Evolutionary conservation across 2,888 invertebrate species (phyloP), one percentile per base, ranked within the genome.

Genomic region (Andrena chrysosceles): DNA sequence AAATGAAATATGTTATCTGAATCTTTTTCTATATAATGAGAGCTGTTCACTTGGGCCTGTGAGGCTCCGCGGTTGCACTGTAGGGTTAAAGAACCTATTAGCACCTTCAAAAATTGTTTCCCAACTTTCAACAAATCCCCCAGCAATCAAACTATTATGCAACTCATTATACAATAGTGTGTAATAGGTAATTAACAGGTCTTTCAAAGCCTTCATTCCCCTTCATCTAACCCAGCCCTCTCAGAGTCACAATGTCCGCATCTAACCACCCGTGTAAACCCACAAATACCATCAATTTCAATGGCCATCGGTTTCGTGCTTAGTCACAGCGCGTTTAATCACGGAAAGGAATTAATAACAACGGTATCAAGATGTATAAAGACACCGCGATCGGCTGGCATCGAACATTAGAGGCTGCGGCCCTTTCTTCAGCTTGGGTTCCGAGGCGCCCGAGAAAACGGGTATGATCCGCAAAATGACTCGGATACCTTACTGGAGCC

Each of bases 391-490:
- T 66, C 70, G 66, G 42, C 16, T 23, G 69, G 69, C 76, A 73
- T 73, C 73, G 42, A 60, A 64, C 52, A 42, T 20, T 33, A 20
- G 33, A 26, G 29, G 26, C 49, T 42, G 56, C 59, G 23, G 13
- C 49, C 33, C 54, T 13, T 64, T 26, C 62, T 71, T 62, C 62
- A 33, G 52, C 20, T 10, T 49, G 42, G 31, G 35, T 20, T 67
- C 33, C 48, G 64, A 72, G 60, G 60, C 31, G n/a, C 49, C 54
- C 16, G 48, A 59, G 74, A 10, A 60, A 60, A 42, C 48, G 29
- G 26, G 54, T 78, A 80, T 75, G 77, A 82, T 76, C 77, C 66
- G 56, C 80, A 69, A 85, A 85, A 83, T 78, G 76, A 78, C 72
- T 83, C 54, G 67, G 74, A 71, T 68, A 79, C 71, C 71, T 85